Evolutionary conservation across 2,113 vertebrate species (phyloP).

Genomic region (Reinhardtius hippoglossoides): DNA sequence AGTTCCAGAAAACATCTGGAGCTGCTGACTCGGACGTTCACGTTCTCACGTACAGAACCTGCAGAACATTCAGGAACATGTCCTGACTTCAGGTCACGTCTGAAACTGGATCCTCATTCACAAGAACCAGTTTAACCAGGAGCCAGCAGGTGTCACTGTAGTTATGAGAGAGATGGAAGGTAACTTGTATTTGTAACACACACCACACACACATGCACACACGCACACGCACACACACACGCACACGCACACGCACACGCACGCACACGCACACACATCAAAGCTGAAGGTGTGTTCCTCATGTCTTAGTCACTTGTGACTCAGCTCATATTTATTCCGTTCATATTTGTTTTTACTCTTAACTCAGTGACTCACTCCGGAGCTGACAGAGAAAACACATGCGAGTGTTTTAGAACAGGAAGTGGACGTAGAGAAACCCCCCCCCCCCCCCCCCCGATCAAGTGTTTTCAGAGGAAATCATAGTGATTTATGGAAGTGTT

Average conservation of each 20-base stretch:
- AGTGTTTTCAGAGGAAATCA: slow-evolving; percentile 39
- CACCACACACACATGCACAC: slow-evolving; percentile 29
- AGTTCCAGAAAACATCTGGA: too few relatives aligned
- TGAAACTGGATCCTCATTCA: background rate
- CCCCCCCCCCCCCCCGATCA: too few relatives aligned
- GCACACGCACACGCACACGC: background rate
- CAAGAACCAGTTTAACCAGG: background rate
- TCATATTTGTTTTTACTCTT: slow-evolving; percentile 61
- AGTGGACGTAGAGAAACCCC: slow-evolving; percentile 41
- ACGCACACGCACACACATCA: slow-evolving; percentile 42
- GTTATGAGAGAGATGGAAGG: slow-evolving; percentile 33
- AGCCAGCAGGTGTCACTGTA: slow-evolving; percentile 75
- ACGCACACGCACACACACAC: slow-evolving; percentile 40
- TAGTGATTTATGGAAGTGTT: slow-evolving; percentile 67
- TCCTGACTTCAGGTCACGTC: too few relatives aligned
- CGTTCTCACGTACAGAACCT: too few relatives aligned
- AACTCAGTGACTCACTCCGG: slow-evolving; percentile 67
- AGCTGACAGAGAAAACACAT: slow-evolving; percentile 62
- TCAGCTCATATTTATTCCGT: slow-evolving; percentile 70
- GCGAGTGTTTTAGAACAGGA: slow-evolving; percentile 72
- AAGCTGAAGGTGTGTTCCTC: slow-evolving; percentile 74
- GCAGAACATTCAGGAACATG: too few relatives aligned
- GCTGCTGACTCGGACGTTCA: too few relatives aligned
- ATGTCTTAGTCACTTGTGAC: slow-evolving; percentile 79
- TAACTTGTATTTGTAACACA: background rate